phyloP scores from a whole-genome alignment of 2,888 invertebrate genomes.

The Asteroscopus sphinx region DNA sequence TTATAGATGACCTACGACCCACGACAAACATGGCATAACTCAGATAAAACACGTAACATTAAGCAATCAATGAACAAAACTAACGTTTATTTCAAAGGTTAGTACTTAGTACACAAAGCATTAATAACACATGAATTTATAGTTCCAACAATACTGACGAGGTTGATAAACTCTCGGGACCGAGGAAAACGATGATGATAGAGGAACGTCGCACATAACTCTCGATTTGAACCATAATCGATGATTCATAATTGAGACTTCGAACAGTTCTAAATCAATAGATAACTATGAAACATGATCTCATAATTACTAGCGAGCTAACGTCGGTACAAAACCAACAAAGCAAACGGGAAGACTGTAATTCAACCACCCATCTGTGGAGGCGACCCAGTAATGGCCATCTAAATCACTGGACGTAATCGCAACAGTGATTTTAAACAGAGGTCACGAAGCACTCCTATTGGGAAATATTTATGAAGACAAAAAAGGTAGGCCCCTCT shows the following conservation, averaged over 20 bases:
- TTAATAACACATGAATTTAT: constrained; percentile 63
- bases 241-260: constrained; percentile 86
- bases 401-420: constrained; percentile 86
- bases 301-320: constrained; percentile 83
- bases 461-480: constrained; percentile 79
- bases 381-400: constrained; percentile 81
- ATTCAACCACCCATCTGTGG: constrained; percentile 84
- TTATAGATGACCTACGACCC: constrained; percentile 49
- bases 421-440: constrained; percentile 83
- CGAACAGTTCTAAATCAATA: constrained; percentile 84
- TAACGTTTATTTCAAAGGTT: constrained; percentile 58
- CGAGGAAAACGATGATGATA: constrained; percentile 75
- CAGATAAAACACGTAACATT: constrained; percentile 53
- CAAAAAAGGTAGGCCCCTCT: constrained; percentile 74
- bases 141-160: constrained; percentile 61
- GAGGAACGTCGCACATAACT: constrained; percentile 79
- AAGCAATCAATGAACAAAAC: constrained; percentile 49
- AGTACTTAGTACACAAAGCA: constrained; percentile 61
- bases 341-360: constrained; percentile 82
- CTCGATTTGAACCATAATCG: constrained; percentile 77
- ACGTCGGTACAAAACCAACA: constrained; percentile 82
- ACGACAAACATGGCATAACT: constrained; percentile 42
- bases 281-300: constrained; percentile 86
- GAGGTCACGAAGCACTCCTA: constrained; percentile 85
- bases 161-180: constrained; percentile 72